Evolutionary conservation across 1,140 invertebrate genomes (phyloP).

Genomic region (Lasioglossum baleicum): DNA sequence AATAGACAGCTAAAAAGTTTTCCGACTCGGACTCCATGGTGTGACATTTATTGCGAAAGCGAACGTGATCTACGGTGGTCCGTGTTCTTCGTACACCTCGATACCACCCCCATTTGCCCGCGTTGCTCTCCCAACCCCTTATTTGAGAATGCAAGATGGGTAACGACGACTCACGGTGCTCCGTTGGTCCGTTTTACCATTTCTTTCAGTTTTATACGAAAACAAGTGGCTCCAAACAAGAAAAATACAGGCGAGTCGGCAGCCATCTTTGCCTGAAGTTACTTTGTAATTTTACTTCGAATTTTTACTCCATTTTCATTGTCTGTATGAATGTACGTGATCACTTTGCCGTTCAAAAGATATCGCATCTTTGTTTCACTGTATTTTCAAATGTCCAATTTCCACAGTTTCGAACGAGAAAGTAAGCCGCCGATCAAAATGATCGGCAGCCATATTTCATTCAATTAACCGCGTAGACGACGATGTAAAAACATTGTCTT

Average conservation of each 20-base stretch:
- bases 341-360: too few species aligned
- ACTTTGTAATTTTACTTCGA: too few species aligned
- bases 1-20: not conserved
- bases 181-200: not conserved
- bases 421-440: too few species aligned
- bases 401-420: too few species aligned
- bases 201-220: not conserved
- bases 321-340: too few species aligned
- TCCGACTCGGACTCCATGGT: not conserved
- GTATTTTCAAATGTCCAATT: too few species aligned
- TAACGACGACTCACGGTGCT: not conserved
- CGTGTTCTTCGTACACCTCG: not conserved
- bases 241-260: not conserved
- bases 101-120: not conserved
- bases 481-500: not conserved
- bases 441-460: not conserved
- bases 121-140: not conserved
- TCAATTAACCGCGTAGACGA: not conserved
- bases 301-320: too few species aligned
- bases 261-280: too few species aligned
- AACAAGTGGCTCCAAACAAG: not conserved
- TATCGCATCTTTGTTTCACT: too few species aligned
- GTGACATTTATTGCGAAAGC: constrained; percentile 11
- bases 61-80: constrained; percentile 8
- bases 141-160: not conserved